phyloP scores from a whole-genome alignment of 1,140 invertebrate species.

The Reticulitermes speratus region DNA sequence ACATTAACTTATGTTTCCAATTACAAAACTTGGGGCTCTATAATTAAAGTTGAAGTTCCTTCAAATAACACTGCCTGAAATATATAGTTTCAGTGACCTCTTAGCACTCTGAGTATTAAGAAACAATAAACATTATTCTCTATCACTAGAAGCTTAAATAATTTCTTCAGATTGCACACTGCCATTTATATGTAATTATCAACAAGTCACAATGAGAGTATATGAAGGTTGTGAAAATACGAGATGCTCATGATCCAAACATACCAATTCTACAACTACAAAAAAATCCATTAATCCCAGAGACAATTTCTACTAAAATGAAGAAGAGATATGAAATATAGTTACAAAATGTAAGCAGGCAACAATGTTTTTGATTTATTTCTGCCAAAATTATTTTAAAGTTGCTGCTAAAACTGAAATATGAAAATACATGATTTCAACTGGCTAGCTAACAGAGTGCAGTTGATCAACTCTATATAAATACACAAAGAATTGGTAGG shows the following conservation, averaged over 20 bases:
- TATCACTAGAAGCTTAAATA: neutral
- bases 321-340: neutral
- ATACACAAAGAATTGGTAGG: conserved; percentile 1
- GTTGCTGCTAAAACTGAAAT: conserved; percentile 12
- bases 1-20: neutral
- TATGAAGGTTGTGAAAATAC: neutral
- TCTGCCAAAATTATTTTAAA: neutral
- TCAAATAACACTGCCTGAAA: neutral
- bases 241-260: neutral
- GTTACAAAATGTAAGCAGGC: neutral
- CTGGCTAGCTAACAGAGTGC: neutral
- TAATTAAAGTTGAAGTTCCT: neutral
- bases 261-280: conserved; percentile 6
- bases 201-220: neutral
- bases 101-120: neutral
- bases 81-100: neutral
- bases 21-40: neutral
- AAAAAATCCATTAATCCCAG: neutral
- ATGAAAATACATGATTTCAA: neutral
- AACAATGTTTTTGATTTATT: neutral
- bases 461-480: neutral
- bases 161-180: conserved; percentile 2
- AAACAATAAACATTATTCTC: neutral
- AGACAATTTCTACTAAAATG: neutral
- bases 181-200: neutral